Evolutionary conservation across 2,888 invertebrate species (phyloP), one percentile per base, ranked within the genome.

Genomic region (Druceiella hillmani): DNA sequence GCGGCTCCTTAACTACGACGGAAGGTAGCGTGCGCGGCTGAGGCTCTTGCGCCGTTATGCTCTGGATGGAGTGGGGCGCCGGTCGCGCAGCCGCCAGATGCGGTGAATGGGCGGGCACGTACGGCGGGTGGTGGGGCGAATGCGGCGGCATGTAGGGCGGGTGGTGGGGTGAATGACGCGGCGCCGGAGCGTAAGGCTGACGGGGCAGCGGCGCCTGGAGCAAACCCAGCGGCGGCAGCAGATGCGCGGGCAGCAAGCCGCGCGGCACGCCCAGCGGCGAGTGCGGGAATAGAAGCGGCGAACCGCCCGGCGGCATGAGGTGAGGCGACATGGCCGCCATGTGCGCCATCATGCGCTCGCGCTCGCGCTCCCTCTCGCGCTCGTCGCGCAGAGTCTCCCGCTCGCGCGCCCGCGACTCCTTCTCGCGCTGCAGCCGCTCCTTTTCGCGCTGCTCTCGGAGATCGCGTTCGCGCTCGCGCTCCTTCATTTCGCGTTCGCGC

Each of bases 401-500:
- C 49, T 74, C 70, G 17, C 74, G 62, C 11, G 64, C 51, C 44
- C 64, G 64, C 36, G 62, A 61, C 46, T 64, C 66, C 3, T 62
- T 52, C 28, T 59, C 63, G 34, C 54, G 56, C 20, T 68, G 60
- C 43, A 61, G 62, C 7, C 62, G 54, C 28, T 55, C 55, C 42
- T 59, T 60, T 30, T 58, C 64, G 46, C 68, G 70, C 53, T 62
- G 66, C 57, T 59, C 73, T 45, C 62, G 64, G 52, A 57, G 75
- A 45, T 56, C 66, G 56, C 57, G 59, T 49, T 64, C 62, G 17
- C 61, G 52, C 47, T 58, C 54, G 4, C 48, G 33, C 38, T 46
- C 41, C 41, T 53, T 50, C 30, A 52, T 53, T 14, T 55, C 54
- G n/a, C 56, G 51, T 64, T 3, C 32, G 10, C 22, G 12, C 22